A percentile compares a stretch with the other conserved stretches of the same genome.
phyloP scores from a whole-genome alignment of 2,797 vertebrate genomes.

The Phataginus tetradactyla region DNA sequence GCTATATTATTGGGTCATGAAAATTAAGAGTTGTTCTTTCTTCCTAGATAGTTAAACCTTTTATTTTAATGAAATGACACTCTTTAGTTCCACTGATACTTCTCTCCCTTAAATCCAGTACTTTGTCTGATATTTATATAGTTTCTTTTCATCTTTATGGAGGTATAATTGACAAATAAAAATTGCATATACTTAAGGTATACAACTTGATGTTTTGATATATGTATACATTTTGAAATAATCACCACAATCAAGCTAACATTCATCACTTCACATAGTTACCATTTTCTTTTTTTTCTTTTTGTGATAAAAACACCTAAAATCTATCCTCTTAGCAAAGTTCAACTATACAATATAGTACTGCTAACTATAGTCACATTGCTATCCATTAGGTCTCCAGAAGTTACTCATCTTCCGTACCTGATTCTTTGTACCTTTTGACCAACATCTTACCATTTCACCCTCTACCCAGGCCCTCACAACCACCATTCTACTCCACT shows the following conservation, averaged over 20 bases:
- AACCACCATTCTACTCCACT: not conserved
- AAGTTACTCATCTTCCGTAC: not conserved
- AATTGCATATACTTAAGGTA: not conserved
- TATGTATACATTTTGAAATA: not conserved
- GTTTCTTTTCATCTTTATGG: not conserved
- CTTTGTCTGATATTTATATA: not conserved
- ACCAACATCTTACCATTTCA: not conserved
- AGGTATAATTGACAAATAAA: not conserved
- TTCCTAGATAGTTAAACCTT: not conserved
- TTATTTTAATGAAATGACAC: not conserved
- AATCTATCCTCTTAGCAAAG: not conserved
- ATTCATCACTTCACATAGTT: not conserved
- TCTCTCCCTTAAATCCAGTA: not conserved
- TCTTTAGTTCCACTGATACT: not conserved
- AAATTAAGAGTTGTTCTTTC: not conserved
- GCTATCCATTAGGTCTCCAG: not conserved
- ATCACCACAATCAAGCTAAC: not conserved
- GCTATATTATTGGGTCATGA: not conserved
- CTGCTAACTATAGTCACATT: not conserved
- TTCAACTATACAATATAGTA: not conserved
- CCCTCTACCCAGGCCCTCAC: not conserved
- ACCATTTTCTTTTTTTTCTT: not conserved
- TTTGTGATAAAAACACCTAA: not conserved
- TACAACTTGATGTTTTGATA: not conserved
- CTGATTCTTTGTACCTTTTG: not conserved